Percentiles rank a stretch among this genome's conserved stretches.
Evolutionary conservation across 2,113 vertebrate genomes (phyloP).

Genomic region (Gadus macrocephalus): DNA sequence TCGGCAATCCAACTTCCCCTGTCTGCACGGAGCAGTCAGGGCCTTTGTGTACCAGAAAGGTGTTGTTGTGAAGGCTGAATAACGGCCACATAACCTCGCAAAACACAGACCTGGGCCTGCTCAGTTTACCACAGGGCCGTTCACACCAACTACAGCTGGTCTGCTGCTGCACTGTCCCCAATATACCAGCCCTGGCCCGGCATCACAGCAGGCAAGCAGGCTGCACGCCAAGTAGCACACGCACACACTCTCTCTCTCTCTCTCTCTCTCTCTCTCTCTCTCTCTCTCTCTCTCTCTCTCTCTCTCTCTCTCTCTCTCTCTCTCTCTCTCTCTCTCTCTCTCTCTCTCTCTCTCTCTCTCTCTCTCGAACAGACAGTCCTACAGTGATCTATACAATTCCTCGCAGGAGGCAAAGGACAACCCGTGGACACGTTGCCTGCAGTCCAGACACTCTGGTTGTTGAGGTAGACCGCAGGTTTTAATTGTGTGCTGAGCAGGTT

Average conservation of each 20-base stretch:
- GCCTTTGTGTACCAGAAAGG: slow-evolving; percentile 8
- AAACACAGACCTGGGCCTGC: neutral
- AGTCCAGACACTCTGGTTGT: too few relatives aligned
- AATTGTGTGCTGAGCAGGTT: too few relatives aligned
- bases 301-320: too few relatives aligned
- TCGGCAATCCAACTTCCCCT: slow-evolving; percentile 6
- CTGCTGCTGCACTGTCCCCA: slow-evolving; percentile 10
- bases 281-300: too few relatives aligned
- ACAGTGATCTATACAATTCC: slow-evolving; percentile 10
- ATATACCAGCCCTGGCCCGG: slow-evolving; percentile 26
- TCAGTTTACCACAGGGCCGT: too few relatives aligned
- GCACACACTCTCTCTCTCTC: too few relatives aligned
- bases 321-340: too few relatives aligned
- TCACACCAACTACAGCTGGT: neutral
- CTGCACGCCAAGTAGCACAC: slow-evolving; percentile 9
- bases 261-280: too few relatives aligned
- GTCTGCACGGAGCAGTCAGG: slow-evolving; percentile 13
- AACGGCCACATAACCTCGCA: neutral
- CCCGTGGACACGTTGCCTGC: neutral
- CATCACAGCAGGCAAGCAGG: slow-evolving; percentile 38
- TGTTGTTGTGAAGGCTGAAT: neutral
- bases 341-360: too few relatives aligned
- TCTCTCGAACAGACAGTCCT: slow-evolving; percentile 11
- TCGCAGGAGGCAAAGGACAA: neutral
- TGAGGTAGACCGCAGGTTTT: too few relatives aligned